Evolutionary conservation across 2,888 invertebrate species (phyloP), one percentile per base, ranked within the genome.

Genomic region (Leucophenga maculata): DNA sequence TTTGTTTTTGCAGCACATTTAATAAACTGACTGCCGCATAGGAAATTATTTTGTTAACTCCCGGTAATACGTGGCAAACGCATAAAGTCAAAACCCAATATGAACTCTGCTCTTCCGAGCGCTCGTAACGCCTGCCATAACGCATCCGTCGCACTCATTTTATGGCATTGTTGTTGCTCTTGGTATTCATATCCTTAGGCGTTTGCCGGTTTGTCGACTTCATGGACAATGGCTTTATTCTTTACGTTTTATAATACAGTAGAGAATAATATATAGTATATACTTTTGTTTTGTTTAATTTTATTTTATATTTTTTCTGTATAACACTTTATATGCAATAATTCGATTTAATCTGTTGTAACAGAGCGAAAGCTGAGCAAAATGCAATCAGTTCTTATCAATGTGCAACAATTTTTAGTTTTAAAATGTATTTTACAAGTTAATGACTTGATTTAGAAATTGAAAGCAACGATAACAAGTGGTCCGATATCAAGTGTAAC

Each of bases 11-110:
- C 32, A 16, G 55, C 71, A 69, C 71, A 74, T 76, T 76, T 77
- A 82, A 79, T 82, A 79, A 78, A 79, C 82, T 74, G 75, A 69
- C 73, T 77, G 72, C 74, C 82, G 82, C 76, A 71, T 67, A 71
- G 80, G 77, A 79, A 79, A 78, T 80, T 69, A 74, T 75, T 65
- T 46, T 65, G 70, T 72, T 74, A 76, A 76, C 73, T 78, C 75
- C 71, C 69, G 60, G 57, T 67, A 70, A 70, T 67, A 57, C 73
- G 71, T 55, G 57, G 55, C 67, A 54, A 67, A 46, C 32, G 26
- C 67, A 67, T 67, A 55, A 67, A 67, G 66, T 69, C 55, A 55
- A 69, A n/a, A 18, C 68, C 26, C 26, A 26, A 26, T 26, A 26
- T 4, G 26, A 26, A 4, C 39, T 39, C 8, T 3, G 39, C 39